These are phyloP conservation scores for Drosophila subsilvestris DNA, from an alignment of 2,888 invertebrate genomes.

Conservation along the genomic window DNA sequence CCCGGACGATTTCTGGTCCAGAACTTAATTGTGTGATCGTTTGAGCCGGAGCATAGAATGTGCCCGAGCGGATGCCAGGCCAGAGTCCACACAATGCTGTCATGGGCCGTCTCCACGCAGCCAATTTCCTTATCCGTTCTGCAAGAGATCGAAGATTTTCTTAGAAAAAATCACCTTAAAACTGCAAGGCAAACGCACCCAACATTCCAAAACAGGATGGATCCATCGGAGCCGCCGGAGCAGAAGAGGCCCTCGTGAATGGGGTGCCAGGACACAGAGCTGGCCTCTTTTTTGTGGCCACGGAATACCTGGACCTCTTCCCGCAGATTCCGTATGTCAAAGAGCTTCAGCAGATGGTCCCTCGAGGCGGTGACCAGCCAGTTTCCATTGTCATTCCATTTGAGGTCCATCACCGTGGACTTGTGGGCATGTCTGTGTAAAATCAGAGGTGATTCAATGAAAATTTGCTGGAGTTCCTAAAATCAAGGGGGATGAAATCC, in stretches of 20 bases:
- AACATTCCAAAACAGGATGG: conserved; percentile 99
- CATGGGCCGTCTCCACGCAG: conserved; percentile 98
- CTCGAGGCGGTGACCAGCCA: conserved; percentile 99
- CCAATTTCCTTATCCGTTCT: conserved; percentile 99
- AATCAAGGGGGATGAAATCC: too few species aligned
- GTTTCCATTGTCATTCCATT: conserved; percentile 99
- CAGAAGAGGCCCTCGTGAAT: conserved; percentile 98
- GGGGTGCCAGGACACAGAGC: conserved; percentile 99
- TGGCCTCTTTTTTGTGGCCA: conserved; percentile 99
- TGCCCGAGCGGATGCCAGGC: conserved; percentile 99
- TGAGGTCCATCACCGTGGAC: conserved; percentile 99
- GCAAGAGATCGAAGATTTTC: not conserved
- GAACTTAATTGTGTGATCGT: conserved; percentile 99
- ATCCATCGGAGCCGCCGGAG: conserved; percentile 99
- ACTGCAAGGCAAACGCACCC: conserved; percentile 86
- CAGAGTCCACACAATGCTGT: conserved; percentile 99
- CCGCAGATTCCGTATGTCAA: conserved; percentile 97
- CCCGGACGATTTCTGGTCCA: conserved; percentile 99
- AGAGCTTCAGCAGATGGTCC: conserved; percentile 98
- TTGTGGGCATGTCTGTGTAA: conserved; percentile 96
- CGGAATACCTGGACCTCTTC: conserved; percentile 98
- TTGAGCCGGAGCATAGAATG: conserved; percentile 99
- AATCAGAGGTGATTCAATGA: not conserved
- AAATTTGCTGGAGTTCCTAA: not conserved
- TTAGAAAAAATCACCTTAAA: too few species aligned